phyloP scores from a whole-genome alignment of 2,797 vertebrate species.

The Chaetodon trifasciatus region DNA sequence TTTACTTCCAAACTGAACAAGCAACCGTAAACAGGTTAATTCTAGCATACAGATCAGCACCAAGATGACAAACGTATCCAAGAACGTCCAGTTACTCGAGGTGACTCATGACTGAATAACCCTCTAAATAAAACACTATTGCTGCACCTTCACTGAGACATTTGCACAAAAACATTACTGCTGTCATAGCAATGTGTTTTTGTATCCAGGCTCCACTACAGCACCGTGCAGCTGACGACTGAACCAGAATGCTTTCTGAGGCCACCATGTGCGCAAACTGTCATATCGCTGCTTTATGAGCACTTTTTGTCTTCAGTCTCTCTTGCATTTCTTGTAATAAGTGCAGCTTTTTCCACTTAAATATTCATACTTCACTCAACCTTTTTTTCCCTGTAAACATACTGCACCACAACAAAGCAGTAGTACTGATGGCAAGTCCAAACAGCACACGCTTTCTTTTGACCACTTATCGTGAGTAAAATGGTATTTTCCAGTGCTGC shows the following conservation, averaged over 20 bases:
- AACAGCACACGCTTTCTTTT: constrained; percentile 38
- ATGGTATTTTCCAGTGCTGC: constrained; percentile 71
- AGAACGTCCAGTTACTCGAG: neutral
- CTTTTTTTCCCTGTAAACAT: constrained; percentile 31
- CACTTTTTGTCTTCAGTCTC: neutral
- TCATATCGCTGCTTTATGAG: neutral
- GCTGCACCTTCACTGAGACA: neutral
- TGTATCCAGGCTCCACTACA: neutral
- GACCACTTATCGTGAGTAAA: constrained; percentile 61
- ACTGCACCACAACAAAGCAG: constrained; percentile 53
- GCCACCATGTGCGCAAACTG: neutral
- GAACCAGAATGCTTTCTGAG: neutral
- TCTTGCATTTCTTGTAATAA: constrained; percentile 5
- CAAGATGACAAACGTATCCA: neutral
- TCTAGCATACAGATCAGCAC: too few species aligned
- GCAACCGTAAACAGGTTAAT: neutral
- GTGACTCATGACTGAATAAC: neutral
- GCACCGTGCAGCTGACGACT: neutral
- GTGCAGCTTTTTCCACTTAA: constrained; percentile 49
- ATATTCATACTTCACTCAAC: neutral
- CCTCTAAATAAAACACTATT: too few species aligned
- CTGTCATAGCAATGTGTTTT: neutral
- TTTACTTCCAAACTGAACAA: neutral
- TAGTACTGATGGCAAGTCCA: constrained; percentile 8
- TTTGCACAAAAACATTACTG: neutral